Base-by-base conservation (phyloP, 92 coral and sea anemone genomes). In the Palythoa grandis region DNA sequence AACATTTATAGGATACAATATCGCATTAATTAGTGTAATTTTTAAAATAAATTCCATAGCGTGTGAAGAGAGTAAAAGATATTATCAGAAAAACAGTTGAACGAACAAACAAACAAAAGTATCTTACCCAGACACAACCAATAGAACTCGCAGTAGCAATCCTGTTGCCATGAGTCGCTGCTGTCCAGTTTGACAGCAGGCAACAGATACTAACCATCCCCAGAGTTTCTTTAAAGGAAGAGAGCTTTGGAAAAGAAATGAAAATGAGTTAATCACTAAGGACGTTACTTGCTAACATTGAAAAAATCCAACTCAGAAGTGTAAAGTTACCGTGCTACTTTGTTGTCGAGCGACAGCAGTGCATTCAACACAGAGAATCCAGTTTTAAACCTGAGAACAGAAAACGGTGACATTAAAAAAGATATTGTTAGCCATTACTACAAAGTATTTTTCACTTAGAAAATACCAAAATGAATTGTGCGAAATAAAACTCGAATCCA, bases 161-260 rank as follows among this genome's bases (percentile, higher is more conserved):
- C 99, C 99, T 0, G 99, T 95, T 35, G 99, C 99, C 99, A 96
- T 96, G 11, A 96, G 91, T 6, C 99, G 91, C 90, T 96, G 99
- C 89, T 96, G 99, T 83, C 98, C 98, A 88, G 96, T 95, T 84
- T 96, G 99, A 82, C 93, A 93, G 91, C 99, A 96, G 92, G 99
- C 98, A 43, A 96, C 97, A 67, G 98, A 96, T 13, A 95, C 99
- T 17, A 96, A 86, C 96, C 96, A 94, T 60, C 91, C 95, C 99
- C 99, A 96, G 16, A 96, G 85, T 52, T 88, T 83, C 88, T 95
- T 91, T 3, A 96, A 91, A 14, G 99, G 99, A 25, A 96, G 91
- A 25, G 94, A 93, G 74, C 99, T 96, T 84, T 14, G 70, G 54
- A 79, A 16, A 37, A 23, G 5, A 50, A 72, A 83, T 14, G 12